Evolutionary conservation across 2,113 vertebrate species (phyloP), one percentile per base, ranked within the genome.

Genomic region (Phalacrocorax brasilianus): DNA sequence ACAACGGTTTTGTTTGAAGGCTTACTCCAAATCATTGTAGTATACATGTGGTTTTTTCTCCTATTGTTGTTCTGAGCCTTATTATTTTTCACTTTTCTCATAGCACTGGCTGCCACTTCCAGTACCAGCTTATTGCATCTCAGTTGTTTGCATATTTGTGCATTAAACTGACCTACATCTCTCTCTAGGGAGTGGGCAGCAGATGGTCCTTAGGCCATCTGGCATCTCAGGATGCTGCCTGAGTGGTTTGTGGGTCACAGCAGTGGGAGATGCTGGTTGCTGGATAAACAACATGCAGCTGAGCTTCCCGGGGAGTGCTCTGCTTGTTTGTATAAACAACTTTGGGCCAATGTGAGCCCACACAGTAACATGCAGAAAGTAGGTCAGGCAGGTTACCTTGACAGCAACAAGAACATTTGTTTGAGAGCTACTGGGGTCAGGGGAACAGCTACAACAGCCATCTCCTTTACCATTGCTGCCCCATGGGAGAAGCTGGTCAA

Each of bases 91-190:
- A 2, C 50, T 59, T 14, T 66, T 91, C 33, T 87, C 24, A 20
- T 22, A 88, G 35, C 20, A 22, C 76, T 65, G 38, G n/a, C 32
- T 81, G n/a, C 49, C 50, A n/a, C 11, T 76, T 72, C 47, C 15
- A 55, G 22, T 72, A 74, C 40, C 58, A 93, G 67, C 40, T 59
- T 76, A 62, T 47, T 1, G 0, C 40, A 66, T 83, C 47, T 83
- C 75, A 17, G 13, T 59, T 83, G 21, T 73, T 93, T 88, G 49
- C 20, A 17, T 89, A 79, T 76, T 62, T 73, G 24, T 85, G 55
- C 63, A 66, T 88, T 91, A 76, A 85, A 80, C 40, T 91, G 89
- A 85, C 71, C 81, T 85, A 75, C 30, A 73, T 89, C 22, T 67
- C 52, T 53, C 72, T 32, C 44, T 59, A 63, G 61, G 61, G 40